Percentiles rank a stretch among this genome's conserved stretches.
These are phyloP conservation scores for Cirrhinus mrigala DNA, from an alignment of 2,797 vertebrate genomes.

Conservation along the genomic window DNA sequence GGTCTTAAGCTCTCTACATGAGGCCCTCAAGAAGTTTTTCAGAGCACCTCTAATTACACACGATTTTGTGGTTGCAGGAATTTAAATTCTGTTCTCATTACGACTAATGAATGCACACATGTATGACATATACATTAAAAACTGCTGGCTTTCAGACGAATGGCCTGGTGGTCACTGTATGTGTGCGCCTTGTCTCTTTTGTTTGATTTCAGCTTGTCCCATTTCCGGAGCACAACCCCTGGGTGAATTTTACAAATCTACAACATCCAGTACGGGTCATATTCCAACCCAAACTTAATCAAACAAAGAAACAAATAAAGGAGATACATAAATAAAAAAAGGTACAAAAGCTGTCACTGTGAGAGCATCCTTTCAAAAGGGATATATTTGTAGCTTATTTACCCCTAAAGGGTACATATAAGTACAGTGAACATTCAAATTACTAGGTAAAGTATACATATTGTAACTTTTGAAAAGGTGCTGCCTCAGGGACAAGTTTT, in stretches of 20 bases:
- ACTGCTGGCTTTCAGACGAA: not conserved
- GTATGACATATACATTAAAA: not conserved
- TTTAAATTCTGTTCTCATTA: constrained; percentile 11
- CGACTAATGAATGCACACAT: constrained; percentile 1
- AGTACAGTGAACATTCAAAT: not conserved
- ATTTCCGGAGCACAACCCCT: not conserved
- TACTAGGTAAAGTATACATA: not conserved
- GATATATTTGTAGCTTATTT: not conserved
- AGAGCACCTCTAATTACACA: constrained; percentile 29
- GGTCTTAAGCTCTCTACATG: constrained; percentile 38
- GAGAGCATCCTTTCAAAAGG: not conserved
- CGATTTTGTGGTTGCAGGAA: constrained; percentile 23
- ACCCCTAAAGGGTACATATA: not conserved
- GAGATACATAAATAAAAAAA: not conserved
- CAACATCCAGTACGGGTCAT: not conserved
- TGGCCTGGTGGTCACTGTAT: not conserved
- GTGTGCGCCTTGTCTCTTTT: not conserved
- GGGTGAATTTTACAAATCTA: not conserved
- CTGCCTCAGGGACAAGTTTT: not conserved
- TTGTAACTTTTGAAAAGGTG: not conserved
- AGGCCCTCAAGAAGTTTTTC: constrained; percentile 13
- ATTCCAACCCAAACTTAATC: not conserved
- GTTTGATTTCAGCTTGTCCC: too few relatives aligned
- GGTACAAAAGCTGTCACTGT: not conserved
- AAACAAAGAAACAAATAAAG: not conserved